These are phyloP conservation scores for Hozukius guyotensis DNA, from an alignment of 2,797 vertebrate genomes.

Conservation along the genomic window DNA sequence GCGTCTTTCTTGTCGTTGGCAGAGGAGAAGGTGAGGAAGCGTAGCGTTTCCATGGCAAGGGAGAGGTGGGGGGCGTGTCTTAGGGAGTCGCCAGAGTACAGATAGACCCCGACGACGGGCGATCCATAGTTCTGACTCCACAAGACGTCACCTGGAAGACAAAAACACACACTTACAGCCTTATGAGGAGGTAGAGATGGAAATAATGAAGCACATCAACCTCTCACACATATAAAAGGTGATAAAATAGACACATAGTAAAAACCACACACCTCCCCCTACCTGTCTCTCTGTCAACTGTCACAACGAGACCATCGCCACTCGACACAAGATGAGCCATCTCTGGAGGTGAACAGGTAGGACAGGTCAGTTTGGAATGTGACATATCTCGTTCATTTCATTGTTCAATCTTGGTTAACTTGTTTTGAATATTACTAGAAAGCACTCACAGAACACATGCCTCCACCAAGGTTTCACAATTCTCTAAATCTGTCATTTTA, in stretches of 20 bases:
- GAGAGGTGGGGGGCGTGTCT: constrained; percentile 91
- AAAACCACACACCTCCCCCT: constrained; percentile 51
- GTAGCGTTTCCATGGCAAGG: constrained; percentile 92
- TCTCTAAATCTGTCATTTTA: neutral
- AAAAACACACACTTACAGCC: neutral
- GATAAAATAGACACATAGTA: neutral
- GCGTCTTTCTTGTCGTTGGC: constrained; percentile 64
- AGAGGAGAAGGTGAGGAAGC: constrained; percentile 92
- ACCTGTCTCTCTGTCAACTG: constrained; percentile 88
- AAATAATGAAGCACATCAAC: neutral
- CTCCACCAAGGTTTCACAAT: neutral
- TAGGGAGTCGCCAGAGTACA: constrained; percentile 92
- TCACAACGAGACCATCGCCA: constrained; percentile 93
- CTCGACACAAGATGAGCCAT: constrained; percentile 93
- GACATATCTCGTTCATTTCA: neutral
- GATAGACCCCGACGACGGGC: constrained; percentile 90
- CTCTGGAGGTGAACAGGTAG: constrained; percentile 74
- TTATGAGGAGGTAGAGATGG: neutral
- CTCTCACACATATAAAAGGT: neutral
- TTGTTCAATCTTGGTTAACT: neutral
- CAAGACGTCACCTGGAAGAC: constrained; percentile 84
- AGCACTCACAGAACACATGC: neutral
- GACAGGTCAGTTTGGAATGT: neutral
- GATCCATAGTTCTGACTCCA: constrained; percentile 96
- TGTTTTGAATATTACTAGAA: neutral